Evolutionary conservation across 2,888 invertebrate genomes (phyloP).

Genomic region (Aelia acuminata): DNA sequence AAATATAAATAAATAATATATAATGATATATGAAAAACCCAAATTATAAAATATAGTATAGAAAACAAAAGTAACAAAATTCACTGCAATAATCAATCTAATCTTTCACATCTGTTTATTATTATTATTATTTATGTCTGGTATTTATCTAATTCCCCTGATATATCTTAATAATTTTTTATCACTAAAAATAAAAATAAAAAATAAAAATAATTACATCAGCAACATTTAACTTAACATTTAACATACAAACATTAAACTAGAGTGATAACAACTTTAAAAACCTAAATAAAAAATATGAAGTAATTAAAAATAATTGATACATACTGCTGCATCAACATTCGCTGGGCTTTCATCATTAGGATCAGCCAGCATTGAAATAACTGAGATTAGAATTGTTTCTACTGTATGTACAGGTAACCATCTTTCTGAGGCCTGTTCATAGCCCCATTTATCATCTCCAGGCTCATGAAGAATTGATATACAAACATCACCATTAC

Average conservation of each 20-base stretch:
- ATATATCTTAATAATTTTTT: too few species aligned
- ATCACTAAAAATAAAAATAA: too few species aligned
- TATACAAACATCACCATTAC: slow-evolving; percentile 97
- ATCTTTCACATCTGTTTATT: too few species aligned
- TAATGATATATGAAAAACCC: too few species aligned
- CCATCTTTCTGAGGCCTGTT: slow-evolving; percentile 98
- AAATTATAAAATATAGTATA: not conserved
- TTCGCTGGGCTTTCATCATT: slow-evolving; percentile 99
- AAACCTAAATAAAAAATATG: not conserved
- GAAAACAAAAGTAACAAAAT: not conserved
- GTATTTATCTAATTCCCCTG: too few species aligned
- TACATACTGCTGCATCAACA: slow-evolving; percentile 96
- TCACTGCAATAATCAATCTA: too few species aligned
- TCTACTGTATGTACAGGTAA: slow-evolving; percentile 98
- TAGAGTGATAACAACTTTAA: not conserved
- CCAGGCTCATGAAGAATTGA: slow-evolving; percentile 99
- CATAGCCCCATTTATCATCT: slow-evolving; percentile 98
- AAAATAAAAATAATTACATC: too few species aligned
- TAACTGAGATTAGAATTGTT: slow-evolving; percentile 98
- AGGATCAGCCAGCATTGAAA: slow-evolving; percentile 99
- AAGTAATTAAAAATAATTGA: not conserved
- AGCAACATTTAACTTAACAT: too few species aligned
- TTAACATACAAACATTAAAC: not conserved
- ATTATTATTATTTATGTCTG: too few species aligned
- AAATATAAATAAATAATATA: too few species aligned